phyloP scores from a whole-genome alignment of 1,140 invertebrate genomes.

The Cryptotermes secundus region DNA sequence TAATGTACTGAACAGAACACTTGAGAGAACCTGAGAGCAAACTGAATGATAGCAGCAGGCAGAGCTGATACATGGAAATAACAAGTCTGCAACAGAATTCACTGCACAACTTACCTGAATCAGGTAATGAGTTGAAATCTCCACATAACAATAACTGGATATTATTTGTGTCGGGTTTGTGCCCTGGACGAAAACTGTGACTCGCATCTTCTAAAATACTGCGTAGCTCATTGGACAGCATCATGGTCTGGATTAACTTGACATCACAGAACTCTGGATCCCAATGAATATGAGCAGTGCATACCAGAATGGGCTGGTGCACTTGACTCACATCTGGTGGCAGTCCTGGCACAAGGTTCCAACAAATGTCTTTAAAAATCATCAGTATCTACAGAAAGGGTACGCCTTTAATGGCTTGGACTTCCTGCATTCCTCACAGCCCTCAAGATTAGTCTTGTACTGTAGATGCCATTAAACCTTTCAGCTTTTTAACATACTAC shows the following conservation, averaged over 20 bases:
- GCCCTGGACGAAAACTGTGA: slow-evolving; percentile 57
- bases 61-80: neutral
- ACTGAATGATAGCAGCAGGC: too few species aligned
- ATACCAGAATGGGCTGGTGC: slow-evolving; percentile 87
- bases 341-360: neutral
- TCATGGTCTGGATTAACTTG: slow-evolving; percentile 99
- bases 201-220: slow-evolving; percentile 77
- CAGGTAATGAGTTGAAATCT: slow-evolving; percentile 97
- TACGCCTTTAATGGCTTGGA: too few species aligned
- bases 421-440: too few species aligned
- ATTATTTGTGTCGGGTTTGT: slow-evolving; percentile 70
- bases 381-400: too few species aligned
- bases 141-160: slow-evolving; percentile 95
- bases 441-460: too few species aligned
- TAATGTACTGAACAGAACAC: too few species aligned
- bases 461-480: too few species aligned
- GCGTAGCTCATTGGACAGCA: slow-evolving; percentile 92
- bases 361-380: too few species aligned
- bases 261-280: slow-evolving; percentile 99
- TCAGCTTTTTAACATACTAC: too few species aligned
- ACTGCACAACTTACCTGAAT: slow-evolving; percentile 71
- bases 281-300: slow-evolving; percentile 99
- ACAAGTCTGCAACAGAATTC: slow-evolving; percentile 25
- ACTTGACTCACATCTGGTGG: slow-evolving; percentile 67
- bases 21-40: too few species aligned